Evolutionary conservation across 1,140 invertebrate species (phyloP).

Genomic region (Procambarus virginalis): DNA sequence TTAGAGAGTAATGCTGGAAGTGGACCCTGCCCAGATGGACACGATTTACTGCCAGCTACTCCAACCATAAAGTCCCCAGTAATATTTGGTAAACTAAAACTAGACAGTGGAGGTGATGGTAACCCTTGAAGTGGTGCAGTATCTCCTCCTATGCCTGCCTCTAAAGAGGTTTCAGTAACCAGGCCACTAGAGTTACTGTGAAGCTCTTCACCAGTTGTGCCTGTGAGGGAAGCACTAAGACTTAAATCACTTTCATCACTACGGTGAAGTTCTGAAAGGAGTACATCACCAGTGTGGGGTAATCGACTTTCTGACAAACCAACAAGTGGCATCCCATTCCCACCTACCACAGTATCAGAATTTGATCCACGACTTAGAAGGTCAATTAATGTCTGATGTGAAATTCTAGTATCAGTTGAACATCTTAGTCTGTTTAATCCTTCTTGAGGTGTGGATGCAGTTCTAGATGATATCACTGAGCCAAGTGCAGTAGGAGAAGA

Average conservation of each 20-base stretch:
- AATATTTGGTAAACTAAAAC: conserved; percentile 56
- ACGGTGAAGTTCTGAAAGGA: conserved; percentile 57
- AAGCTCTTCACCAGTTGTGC: conserved; percentile 41
- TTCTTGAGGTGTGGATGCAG: conserved; percentile 8
- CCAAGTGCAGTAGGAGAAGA: conserved; percentile 40
- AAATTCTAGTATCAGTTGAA: conserved; percentile 20
- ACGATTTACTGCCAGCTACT: conserved; percentile 38
- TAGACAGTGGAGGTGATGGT: conserved; percentile 49
- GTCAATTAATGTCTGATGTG: conserved; percentile 44
- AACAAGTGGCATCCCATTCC: conserved; percentile 18
- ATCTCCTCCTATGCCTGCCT: conserved; percentile 47
- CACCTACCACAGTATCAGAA: conserved; percentile 20
- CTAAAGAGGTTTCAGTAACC: conserved; percentile 42
- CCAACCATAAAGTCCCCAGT: conserved; percentile 50
- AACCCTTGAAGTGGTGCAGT: conserved; percentile 45
- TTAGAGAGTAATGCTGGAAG: conserved; percentile 53
- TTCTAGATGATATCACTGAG: neutral
- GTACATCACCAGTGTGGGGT: conserved; percentile 52
- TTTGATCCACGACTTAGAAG: conserved; percentile 35
- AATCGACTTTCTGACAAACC: conserved; percentile 34
- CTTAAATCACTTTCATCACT: conserved; percentile 62
- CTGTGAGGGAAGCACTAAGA: conserved; percentile 34
- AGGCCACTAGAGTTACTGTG: conserved; percentile 43
- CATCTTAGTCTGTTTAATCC: conserved; percentile 3
- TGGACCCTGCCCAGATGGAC: conserved; percentile 26